These are phyloP conservation scores for Triplophysa tibetana DNA, from an alignment of 2,113 vertebrate genomes.

Conservation along the genomic window DNA sequence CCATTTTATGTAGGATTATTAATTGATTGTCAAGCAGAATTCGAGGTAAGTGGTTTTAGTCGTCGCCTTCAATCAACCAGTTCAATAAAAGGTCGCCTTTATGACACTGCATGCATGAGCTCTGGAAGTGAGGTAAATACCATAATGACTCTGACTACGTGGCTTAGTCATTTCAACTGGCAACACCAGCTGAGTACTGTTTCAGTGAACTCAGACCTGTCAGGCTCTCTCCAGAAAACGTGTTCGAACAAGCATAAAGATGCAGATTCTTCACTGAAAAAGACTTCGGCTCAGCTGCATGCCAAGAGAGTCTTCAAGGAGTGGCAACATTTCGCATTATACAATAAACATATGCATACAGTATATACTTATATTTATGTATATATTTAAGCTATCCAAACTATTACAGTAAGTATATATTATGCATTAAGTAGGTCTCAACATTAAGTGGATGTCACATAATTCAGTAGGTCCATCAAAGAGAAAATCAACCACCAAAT, in stretches of 20 bases:
- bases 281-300: slow-evolving; percentile 49
- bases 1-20: slow-evolving; percentile 27
- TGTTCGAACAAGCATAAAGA: slow-evolving; percentile 71
- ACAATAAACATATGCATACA: slow-evolving; percentile 5
- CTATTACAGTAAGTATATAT: too few species aligned
- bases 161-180: slow-evolving; percentile 69
- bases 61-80: slow-evolving; percentile 41
- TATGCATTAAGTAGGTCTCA: too few species aligned
- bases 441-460: slow-evolving; percentile 55
- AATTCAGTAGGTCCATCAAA: not conserved
- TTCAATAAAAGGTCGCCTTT: slow-evolving; percentile 66
- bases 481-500: too few species aligned
- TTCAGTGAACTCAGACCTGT: slow-evolving; percentile 59
- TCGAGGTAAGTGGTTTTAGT: slow-evolving; percentile 28
- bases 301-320: slow-evolving; percentile 53
- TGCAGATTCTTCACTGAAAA: slow-evolving; percentile 54
- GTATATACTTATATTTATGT: not conserved
- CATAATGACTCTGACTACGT: slow-evolving; percentile 67
- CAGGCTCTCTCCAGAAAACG: slow-evolving; percentile 65
- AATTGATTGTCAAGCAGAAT: slow-evolving; percentile 41
- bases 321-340: slow-evolving; percentile 28
- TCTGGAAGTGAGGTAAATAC: slow-evolving; percentile 65
- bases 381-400: too few species aligned
- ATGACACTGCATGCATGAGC: slow-evolving; percentile 56
- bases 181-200: slow-evolving; percentile 64